phyloP scores from a whole-genome alignment of 2,797 vertebrate genomes.

The Neoniphon sammara region DNA sequence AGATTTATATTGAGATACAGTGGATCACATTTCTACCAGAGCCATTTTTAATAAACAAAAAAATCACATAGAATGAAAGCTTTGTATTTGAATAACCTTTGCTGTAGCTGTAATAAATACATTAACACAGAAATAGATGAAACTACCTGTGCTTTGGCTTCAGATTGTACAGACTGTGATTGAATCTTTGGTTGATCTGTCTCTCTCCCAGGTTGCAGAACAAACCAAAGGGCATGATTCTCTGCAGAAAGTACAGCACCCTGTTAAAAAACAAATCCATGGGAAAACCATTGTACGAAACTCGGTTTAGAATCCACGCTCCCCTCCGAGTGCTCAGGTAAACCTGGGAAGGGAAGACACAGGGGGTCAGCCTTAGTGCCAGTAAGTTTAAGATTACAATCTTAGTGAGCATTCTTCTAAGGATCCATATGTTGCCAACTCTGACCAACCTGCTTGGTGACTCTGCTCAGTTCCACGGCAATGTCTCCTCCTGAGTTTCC shows the following conservation, averaged over 20 bases:
- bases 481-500: slow-evolving; percentile 86
- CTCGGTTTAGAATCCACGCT: slow-evolving; percentile 83
- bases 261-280: slow-evolving; percentile 68
- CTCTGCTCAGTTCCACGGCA: slow-evolving; percentile 81
- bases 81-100: too few species aligned
- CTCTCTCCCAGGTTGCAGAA: slow-evolving; percentile 63
- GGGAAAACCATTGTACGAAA: slow-evolving; percentile 77
- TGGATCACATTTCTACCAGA: not conserved
- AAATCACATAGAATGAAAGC: too few species aligned
- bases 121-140: not conserved
- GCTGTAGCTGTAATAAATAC: not conserved
- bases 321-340: slow-evolving; percentile 86
- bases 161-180: slow-evolving; percentile 83
- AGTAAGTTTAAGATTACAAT: not conserved
- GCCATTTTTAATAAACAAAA: not conserved
- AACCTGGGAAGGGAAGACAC: slow-evolving; percentile 66
- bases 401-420: not conserved
- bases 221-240: slow-evolving; percentile 58
- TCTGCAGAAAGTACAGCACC: accelerated
- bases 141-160: slow-evolving; percentile 91
- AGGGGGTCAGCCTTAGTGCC: not conserved
- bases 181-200: slow-evolving; percentile 74
- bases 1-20: not conserved
- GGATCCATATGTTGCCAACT: not conserved
- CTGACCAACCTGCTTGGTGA: slow-evolving; percentile 77